Conservation (phyloP, 2,113 vertebrate species). For the Noctilio leporinus region DNA sequence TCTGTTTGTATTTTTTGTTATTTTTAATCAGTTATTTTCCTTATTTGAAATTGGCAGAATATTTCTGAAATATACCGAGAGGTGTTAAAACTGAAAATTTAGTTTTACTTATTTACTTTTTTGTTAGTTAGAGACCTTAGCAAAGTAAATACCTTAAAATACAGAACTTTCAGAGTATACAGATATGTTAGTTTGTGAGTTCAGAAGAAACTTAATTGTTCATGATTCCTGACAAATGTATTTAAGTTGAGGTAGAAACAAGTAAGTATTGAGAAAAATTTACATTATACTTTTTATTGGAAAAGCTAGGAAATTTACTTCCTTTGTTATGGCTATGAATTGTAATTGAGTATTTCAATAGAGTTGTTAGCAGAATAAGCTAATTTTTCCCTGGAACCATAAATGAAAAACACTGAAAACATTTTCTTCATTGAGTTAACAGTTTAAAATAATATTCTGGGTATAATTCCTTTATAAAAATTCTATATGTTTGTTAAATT, state of each 20-base stretch:
- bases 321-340: neutral
- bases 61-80: neutral
- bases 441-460: neutral
- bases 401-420: neutral
- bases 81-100: neutral
- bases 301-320: neutral
- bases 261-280: neutral
- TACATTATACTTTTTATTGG: neutral
- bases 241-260: neutral
- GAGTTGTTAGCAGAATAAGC: neutral
- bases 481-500: neutral
- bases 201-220: neutral
- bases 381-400: neutral
- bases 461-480: neutral
- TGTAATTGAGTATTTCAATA: neutral
- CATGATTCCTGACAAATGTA: neutral
- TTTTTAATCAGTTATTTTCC: neutral
- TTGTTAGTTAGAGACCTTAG: neutral
- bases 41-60: neutral
- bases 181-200: neutral
- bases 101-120: neutral
- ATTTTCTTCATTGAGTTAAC: neutral
- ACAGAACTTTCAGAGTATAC: neutral
- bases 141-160: neutral
- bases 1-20: neutral